Conservation (phyloP, 2,113 vertebrate genomes). For the Octodon degus region DNA sequence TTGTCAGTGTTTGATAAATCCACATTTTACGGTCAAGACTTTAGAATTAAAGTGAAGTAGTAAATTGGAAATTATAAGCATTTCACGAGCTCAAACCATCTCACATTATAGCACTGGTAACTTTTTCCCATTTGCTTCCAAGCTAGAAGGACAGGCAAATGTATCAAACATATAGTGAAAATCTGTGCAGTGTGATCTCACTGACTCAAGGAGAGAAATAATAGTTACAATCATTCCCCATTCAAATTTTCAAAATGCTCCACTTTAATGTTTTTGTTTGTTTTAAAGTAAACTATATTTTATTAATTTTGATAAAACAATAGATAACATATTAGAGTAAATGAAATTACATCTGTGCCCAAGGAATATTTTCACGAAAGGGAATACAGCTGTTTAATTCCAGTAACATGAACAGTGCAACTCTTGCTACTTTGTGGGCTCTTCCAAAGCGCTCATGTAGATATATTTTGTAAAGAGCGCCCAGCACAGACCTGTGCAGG, state of each 20-base stretch:
- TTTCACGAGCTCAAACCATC: background rate
- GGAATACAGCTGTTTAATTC: background rate
- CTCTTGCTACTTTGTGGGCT: background rate
- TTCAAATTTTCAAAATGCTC: background rate
- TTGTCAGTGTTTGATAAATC: background rate
- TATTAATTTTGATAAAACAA: background rate
- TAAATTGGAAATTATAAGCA: background rate
- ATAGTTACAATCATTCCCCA: background rate
- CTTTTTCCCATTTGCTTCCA: background rate
- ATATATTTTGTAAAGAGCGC: background rate
- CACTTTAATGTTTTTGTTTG: background rate
- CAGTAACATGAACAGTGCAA: background rate
- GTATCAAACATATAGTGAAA: background rate
- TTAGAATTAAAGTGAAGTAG: background rate
- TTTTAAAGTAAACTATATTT: background rate
- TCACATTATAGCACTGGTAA: background rate
- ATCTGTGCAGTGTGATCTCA: background rate
- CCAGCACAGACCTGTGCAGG: background rate
- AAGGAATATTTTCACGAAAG: background rate
- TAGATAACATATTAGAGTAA: background rate
- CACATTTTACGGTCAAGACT: background rate
- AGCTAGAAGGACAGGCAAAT: background rate
- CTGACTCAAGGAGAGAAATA: background rate
- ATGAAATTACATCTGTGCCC: background rate
- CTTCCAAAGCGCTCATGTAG: background rate